Evolutionary conservation across 2,888 invertebrate species (phyloP), one percentile per base, ranked within the genome.

Genomic region (Mystacides longicornis): DNA sequence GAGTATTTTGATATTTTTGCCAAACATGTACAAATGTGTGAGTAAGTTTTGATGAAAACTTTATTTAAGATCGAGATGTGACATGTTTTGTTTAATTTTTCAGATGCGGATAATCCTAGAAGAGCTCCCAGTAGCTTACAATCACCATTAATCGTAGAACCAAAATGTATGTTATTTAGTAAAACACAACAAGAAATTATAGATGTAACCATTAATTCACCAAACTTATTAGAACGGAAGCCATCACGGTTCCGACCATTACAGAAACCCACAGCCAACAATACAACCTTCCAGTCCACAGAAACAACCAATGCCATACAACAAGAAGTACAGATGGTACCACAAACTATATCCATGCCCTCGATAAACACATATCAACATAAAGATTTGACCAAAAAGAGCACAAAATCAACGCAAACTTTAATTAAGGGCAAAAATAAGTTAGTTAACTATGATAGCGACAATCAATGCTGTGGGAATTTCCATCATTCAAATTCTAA

Each of bases 381-480:
- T 14, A 37, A 16, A 37, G 37, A 37, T 14, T n/a, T 14, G 16
- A 16, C 16, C 14, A 37, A 37, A 37, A 7, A 14, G 14, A 37
- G 37, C 16, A 37, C 37, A 14, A 37, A 37, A 37, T 3, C 37
- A 37, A 37, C 37, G 16, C 37, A 37, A 37, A 37, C 37, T 4
- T 37, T 37, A 37, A 16, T 37, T 3, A 37, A 37, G 16, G 37
- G 37, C 37, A 37, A 37, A 37, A 37, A 37, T 37, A 37, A 37
- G 37, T 14, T 37, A 37, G 37, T 14, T 3, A 37, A 37, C 16
- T 37, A 37, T 16, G 37, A 37, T 37, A 37, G 37, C 16, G 77
- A 76, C 53, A 75, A 77, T 53, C 77, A 77, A 51, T 77, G 77
- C 54, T 77, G 77, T 61, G 77, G 77, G 0, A 77, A 77, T 0